Conservation (phyloP, 2,113 vertebrate species). For the Nothobranchius furzeri region DNA sequence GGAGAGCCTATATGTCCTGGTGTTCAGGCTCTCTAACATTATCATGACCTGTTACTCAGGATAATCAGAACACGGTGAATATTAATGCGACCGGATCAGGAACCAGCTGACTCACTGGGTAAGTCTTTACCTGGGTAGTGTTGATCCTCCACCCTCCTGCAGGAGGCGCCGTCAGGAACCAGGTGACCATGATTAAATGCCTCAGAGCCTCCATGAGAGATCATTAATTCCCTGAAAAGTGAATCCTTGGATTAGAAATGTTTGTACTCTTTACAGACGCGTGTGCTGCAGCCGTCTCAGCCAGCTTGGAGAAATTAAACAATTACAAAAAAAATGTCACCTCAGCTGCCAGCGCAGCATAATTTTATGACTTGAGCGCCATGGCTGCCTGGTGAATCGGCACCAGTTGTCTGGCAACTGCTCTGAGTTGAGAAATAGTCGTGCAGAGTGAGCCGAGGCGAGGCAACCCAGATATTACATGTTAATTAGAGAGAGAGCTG, state of each 20-base stretch:
- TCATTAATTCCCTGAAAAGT: not conserved
- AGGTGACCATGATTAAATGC: too few relatives aligned
- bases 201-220: too few relatives aligned
- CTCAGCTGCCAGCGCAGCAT: not conserved
- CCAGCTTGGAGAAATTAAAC: not conserved
- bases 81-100: too few relatives aligned
- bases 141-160: too few relatives aligned
- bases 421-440: slow-evolving; percentile 9
- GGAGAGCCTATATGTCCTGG: too few relatives aligned
- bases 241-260: not conserved
- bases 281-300: not conserved
- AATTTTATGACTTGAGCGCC: not conserved
- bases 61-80: too few relatives aligned
- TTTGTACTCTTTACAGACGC: too few relatives aligned
- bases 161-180: too few relatives aligned
- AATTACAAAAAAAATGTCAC: not conserved
- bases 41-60: too few relatives aligned
- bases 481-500: slow-evolving; percentile 14
- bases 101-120: too few relatives aligned
- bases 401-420: slow-evolving; percentile 20
- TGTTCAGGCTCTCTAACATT: too few relatives aligned
- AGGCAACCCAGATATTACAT: slow-evolving; percentile 1
- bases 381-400: not conserved
- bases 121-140: too few relatives aligned
- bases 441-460: not conserved